phyloP scores from a whole-genome alignment of 2,888 invertebrate genomes.

The Hirtodrosophila duncani region DNA sequence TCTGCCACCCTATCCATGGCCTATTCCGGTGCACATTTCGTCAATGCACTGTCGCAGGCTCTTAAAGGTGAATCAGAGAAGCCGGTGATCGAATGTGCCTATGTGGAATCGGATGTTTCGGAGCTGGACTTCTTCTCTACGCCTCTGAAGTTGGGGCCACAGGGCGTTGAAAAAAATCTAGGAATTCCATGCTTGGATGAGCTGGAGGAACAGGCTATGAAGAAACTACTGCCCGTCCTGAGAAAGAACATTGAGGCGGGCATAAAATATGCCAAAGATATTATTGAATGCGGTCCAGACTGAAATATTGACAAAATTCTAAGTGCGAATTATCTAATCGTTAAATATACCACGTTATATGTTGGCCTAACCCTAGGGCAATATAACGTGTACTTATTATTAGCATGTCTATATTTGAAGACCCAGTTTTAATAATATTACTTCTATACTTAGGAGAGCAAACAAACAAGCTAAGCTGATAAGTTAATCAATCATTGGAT shows the following conservation, averaged over 20 bases:
- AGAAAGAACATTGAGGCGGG: constrained; percentile 6
- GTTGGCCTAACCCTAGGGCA: no score
- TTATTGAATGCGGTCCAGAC: not conserved
- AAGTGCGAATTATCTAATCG: not conserved
- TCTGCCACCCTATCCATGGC: constrained; percentile 99
- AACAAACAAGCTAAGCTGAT: constrained; percentile 36
- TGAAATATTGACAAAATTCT: not conserved
- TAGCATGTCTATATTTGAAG: constrained; percentile 30
- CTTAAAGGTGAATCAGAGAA: no score
- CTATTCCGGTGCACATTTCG: constrained; percentile 93
- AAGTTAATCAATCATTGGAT: constrained; percentile 25
- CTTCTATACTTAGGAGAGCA: constrained; percentile 7
- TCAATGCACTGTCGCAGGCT: no score
- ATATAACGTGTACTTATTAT: no score
- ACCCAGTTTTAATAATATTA: constrained; percentile 26
- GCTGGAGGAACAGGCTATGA: constrained; percentile 6
- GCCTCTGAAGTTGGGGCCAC: constrained; percentile 10
- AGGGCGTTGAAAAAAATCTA: constrained; percentile 11
- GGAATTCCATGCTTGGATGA: constrained; percentile 10
- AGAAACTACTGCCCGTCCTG: constrained; percentile 2
- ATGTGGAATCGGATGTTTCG: constrained; percentile 14
- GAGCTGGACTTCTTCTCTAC: constrained; percentile 11
- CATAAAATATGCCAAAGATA: constrained; percentile 3
- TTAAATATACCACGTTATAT: no score
- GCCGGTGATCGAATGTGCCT: no score